Conservation (phyloP, 2,888 invertebrate species). For the Noctua comes region DNA sequence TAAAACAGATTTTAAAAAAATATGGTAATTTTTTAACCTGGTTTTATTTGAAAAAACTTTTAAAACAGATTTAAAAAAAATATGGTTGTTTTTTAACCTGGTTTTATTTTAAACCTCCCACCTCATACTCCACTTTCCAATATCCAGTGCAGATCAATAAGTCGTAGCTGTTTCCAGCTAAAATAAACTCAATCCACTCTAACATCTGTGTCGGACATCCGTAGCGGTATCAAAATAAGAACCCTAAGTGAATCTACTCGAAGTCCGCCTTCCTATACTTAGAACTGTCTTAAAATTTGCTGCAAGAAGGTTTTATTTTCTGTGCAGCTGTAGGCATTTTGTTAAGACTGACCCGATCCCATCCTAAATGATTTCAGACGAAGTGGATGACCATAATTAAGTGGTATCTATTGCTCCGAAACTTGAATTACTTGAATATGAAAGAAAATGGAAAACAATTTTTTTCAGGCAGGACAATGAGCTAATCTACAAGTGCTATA, state of each 20-base stretch:
- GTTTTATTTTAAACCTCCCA: background rate
- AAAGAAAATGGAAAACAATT: background rate
- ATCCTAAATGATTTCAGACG: background rate
- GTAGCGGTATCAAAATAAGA: conserved; percentile 27
- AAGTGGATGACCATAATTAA: background rate
- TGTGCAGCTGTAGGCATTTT: background rate
- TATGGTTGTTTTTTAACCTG: background rate
- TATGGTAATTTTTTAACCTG: too few relatives aligned
- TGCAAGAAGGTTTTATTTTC: conserved; percentile 9
- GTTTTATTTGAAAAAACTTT: too few relatives aligned
- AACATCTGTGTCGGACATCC: conserved; percentile 19
- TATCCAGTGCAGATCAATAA: conserved; percentile 12
- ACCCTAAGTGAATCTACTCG: conserved; percentile 4
- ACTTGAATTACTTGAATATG: background rate
- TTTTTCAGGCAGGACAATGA: background rate
- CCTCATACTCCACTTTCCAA: background rate
- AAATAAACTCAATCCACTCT: conserved; percentile 32
- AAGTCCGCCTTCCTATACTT: background rate
- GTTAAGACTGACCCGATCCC: background rate
- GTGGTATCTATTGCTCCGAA: background rate
- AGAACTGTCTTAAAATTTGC: conserved; percentile 5
- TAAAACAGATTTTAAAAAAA: too few relatives aligned
- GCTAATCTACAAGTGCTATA: background rate
- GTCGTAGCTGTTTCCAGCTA: background rate
- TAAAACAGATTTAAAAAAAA: background rate